Evolutionary conservation across 2,888 invertebrate genomes (phyloP).

Genomic region (Linnaemya tessellans): DNA sequence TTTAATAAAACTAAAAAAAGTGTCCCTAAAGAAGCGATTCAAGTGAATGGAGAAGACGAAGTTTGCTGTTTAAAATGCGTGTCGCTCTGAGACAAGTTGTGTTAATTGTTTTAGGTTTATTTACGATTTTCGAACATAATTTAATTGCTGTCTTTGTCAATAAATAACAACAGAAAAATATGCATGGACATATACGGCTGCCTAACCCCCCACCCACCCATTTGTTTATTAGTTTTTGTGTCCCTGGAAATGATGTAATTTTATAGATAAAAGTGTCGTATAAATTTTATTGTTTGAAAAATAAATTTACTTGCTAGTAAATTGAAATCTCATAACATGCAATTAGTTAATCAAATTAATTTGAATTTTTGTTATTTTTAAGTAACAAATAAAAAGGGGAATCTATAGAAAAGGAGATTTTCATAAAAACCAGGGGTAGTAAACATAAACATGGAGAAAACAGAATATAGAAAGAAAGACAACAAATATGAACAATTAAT

Average conservation of each 20-base stretch:
- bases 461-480: too few species aligned
- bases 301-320: constrained; percentile 70
- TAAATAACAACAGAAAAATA: constrained; percentile 16
- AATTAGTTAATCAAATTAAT: constrained; percentile 82
- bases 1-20: constrained; percentile 20
- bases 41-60: background rate
- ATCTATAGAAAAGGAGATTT: background rate
- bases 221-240: background rate
- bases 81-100: constrained; percentile 56
- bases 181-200: background rate
- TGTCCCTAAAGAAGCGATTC: constrained; percentile 14
- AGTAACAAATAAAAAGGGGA: background rate
- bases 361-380: constrained; percentile 3
- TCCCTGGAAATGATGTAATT: constrained; percentile 51
- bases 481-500: too few species aligned
- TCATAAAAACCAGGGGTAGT: background rate
- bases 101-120: constrained; percentile 71
- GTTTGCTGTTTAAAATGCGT: constrained; percentile 54
- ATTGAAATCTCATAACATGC: constrained; percentile 77
- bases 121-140: constrained; percentile 72
- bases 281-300: constrained; percentile 58
- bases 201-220: background rate
- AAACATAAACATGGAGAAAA: too few species aligned
- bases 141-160: constrained; percentile 60
- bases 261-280: constrained; percentile 68